Conservation (phyloP, 2,888 invertebrate species). For the Erynnis tages region DNA sequence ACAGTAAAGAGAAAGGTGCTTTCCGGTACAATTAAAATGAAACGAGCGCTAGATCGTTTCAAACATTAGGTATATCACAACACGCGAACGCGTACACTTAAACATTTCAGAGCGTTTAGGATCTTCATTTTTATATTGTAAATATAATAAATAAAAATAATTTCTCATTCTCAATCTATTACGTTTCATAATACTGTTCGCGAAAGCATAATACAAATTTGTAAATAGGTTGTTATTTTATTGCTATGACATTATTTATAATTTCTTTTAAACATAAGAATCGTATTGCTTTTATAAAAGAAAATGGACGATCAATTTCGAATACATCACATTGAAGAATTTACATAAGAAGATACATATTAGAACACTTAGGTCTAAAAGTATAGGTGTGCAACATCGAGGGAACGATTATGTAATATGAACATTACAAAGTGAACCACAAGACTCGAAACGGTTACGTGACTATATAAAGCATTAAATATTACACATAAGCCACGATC, state of each 20-base stretch:
- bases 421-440: conserved; percentile 26
- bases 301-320: conserved; percentile 60
- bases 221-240: conserved; percentile 46
- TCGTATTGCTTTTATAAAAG: conserved; percentile 59
- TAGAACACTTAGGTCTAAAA: conserved; percentile 66
- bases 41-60: conserved; percentile 1
- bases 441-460: conserved; percentile 26
- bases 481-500: conserved; percentile 65
- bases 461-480: conserved; percentile 35
- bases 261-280: conserved; percentile 30
- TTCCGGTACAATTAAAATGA: not conserved
- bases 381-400: conserved; percentile 53
- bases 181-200: conserved; percentile 50
- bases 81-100: conserved; percentile 29
- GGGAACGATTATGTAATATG: conserved; percentile 40
- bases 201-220: conserved; percentile 46
- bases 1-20: too few species aligned
- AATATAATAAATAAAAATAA: conserved; percentile 32
- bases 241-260: conserved; percentile 57
- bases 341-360: conserved; percentile 42
- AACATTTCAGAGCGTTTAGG: conserved; percentile 20
- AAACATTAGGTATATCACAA: conserved; percentile 34
- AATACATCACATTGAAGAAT: conserved; percentile 56
- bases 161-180: conserved; percentile 40
- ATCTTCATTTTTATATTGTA: conserved; percentile 8